Conservation (phyloP, 2,888 invertebrate genomes). For the Monochamus alternatus region DNA sequence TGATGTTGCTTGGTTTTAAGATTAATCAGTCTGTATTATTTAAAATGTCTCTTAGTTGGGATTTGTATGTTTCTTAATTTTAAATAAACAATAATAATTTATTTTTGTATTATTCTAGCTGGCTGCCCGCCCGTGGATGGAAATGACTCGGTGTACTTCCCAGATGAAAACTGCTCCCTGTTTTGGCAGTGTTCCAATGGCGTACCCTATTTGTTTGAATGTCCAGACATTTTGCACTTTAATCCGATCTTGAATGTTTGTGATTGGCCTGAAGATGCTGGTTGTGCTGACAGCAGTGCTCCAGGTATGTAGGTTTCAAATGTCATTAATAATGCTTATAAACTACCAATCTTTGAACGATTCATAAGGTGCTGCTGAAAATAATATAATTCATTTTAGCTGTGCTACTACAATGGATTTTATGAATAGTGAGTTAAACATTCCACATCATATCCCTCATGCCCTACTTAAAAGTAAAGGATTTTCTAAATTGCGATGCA, state of each 20-base stretch:
- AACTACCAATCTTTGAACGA: not conserved
- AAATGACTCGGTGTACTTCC: not conserved
- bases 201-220: not conserved
- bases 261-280: slow-evolving; percentile 41
- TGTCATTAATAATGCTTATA: not conserved
- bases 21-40: too few species aligned
- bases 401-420: too few species aligned
- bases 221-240: slow-evolving; percentile 17
- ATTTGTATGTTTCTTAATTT: too few species aligned
- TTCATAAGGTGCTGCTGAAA: not conserved
- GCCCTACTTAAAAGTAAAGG: too few species aligned
- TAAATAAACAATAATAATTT: too few species aligned
- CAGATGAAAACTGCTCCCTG: slow-evolving; percentile 22
- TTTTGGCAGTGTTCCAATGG: slow-evolving; percentile 29
- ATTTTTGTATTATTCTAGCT: slow-evolving; percentile 6
- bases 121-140: slow-evolving; percentile 1
- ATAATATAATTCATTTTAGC: too few species aligned
- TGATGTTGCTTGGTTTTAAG: too few species aligned
- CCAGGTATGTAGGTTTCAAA: not conserved
- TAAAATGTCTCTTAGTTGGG: too few species aligned
- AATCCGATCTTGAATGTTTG: slow-evolving; percentile 23
- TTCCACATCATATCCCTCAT: too few species aligned
- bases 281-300: slow-evolving; percentile 41
- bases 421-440: too few species aligned
- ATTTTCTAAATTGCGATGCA: too few species aligned